Evolutionary conservation across 2,888 invertebrate genomes (phyloP), one percentile per base, ranked within the genome.

Genomic region (Cerastis rubricosa): DNA sequence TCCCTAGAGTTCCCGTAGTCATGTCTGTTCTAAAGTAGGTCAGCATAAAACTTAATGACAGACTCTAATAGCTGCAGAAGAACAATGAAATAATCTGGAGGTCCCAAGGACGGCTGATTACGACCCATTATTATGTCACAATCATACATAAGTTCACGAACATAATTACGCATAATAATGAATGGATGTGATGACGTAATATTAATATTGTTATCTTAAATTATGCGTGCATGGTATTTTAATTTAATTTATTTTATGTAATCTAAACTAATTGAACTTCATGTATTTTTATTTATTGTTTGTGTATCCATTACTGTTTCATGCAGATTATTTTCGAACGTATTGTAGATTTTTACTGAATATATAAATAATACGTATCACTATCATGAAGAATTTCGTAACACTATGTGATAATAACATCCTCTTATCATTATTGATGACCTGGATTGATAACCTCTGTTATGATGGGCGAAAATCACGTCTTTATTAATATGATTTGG

Each of bases 381-480:
- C 45, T 71, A 14, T 51, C 51, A 14, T 49, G 5, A 51, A 59
- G 11, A 43, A 73, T 72, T 61, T 59, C n/a, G 57, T 54, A 49
- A 40, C 29, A n/a, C 40, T 49, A 19, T 43, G 29, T 43, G 29
- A 47, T 70, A 40, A 68, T 29, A 63, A 51, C 25, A 45, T 0
- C 2, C 25, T 14, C 49, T 70, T 82, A 84, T 82, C 84, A 19
- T 1, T 0, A 8, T 19, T 40, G 17, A 19, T 59, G 67, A 68
- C 81, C 70, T 19, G n/a, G 43, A 51, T 40, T 51, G 69, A 84
- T 81, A 79, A 81, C 80, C 80, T 61, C 2, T 54, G 9, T 65
- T 64, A 22, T 29, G 14, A 45, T 25, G 11, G 2, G 17, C n/a
- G 11, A 63, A 61, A 67, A 73, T 67, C 57, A 78, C n/a, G 47